Evolutionary conservation across 2,888 invertebrate genomes (phyloP), one percentile per base, ranked within the genome.

Genomic region (Nymphalis polychloros): DNA sequence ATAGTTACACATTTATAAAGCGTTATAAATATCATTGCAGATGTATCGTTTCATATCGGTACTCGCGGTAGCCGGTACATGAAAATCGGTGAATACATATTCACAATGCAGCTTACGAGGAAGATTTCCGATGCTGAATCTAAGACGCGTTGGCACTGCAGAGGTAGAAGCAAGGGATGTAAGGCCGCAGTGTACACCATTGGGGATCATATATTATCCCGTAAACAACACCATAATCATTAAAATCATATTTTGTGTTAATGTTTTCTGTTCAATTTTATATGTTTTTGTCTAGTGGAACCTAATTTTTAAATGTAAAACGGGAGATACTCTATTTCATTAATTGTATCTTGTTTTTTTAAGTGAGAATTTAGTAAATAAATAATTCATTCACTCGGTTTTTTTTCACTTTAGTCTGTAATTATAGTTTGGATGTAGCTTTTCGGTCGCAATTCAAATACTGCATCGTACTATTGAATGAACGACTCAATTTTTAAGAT

Each of bases 131-230:
- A 63, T 5, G 63, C 53, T 7, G 17, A 64, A 5, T 20, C 7
- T 6, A 81, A 77, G 52, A 59, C 59, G 0, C 71, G 84, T 2
- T 86, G 85, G 86, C 69, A 77, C 8, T 85, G 84, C 67, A 82
- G 81, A 5, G 79, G 83, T 59, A 20, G 71, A 0, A 72, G 73
- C 0, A 70, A 70, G 16, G 82, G 83, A 0, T 87, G 85, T 68
- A 72, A 68, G 48, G 85, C 84, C 0, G 72, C 61, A 3, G 41
- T 84, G 0, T 68, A 77, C 60, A 85, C 83, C 0, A 35, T 80
- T 0, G 68, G 77, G 0, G 73, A 76, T n/a, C 27, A 59, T 27
- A 67, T 80, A 7, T 23, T 66, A 35, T 52, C 17, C 10, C 60
- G 23, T 35, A 59, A 50, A 13, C 59, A 55, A 13, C 1, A 47